Evolutionary conservation across 2,888 invertebrate genomes (phyloP), one percentile per base, ranked within the genome.

Genomic region (Cephalotes varians): DNA sequence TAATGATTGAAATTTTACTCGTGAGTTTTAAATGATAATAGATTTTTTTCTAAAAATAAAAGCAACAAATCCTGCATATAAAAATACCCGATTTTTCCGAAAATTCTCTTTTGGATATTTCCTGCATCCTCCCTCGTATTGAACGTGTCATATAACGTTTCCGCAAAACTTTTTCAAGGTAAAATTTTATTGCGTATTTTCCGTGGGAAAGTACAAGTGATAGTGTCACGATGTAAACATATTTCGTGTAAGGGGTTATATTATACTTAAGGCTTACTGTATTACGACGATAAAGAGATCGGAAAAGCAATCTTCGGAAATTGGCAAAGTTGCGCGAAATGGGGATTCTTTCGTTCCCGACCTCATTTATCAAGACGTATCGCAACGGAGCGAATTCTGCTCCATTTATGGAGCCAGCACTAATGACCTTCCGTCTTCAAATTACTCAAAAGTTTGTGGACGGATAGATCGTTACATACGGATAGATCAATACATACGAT

Each of bases 241-340:
- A 85, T 88, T 83, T 85, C 56, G 34, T 77, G 49, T n/a, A 40
- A 60, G 58, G 12, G 12, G 1, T 49, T 40, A 73, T 51, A 47
- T 82, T 74, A 79, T 54, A 60, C 10, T 18, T 37, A 37, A n/a
- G 44, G 37, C 37, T 76, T 58, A 58, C 73, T 34, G 65, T 18
- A 77, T 82, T 56, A 79, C 31, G 49, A 58, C 51, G 62, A 62
- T 80, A 83, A 65, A 81, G 67, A 82, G 83, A 86, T 84, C 65
- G 80, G 77, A 64, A 54, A 54, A 47, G 65, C 71, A 74, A 85
- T 86, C 82, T 86, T 65, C 64, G 37, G 85, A 62, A 86, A 86
- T 88, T 88, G 85, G 81, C 21, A 60, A 88, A 88, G 80, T 81
- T 40, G 18, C 25, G 54, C 15, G 60, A 51, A 65, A 81, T 62